These are phyloP conservation scores for Parnassius glacialis DNA, from an alignment of 2,888 invertebrate genomes.

Conservation along the genomic window DNA sequence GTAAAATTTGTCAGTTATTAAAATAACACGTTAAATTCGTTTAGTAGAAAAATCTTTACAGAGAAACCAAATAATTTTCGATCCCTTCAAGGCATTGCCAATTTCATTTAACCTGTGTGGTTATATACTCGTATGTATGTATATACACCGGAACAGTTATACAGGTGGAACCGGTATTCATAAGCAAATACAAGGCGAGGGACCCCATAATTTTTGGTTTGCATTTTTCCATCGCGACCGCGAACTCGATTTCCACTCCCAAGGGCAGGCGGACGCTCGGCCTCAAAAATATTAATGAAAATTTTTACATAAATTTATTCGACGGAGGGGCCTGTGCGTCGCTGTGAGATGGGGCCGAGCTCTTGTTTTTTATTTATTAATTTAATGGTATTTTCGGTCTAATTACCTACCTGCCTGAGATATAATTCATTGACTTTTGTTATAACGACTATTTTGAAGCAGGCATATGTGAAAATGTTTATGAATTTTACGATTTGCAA, in stretches of 20 bases:
- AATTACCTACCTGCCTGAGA: conserved; percentile 79
- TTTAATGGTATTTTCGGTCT: conserved; percentile 81
- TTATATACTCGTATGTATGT: conserved; percentile 5
- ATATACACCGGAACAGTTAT: conserved; percentile 35
- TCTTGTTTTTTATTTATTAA: conserved; percentile 80
- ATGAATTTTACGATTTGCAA: conserved; percentile 9
- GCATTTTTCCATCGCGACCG: conserved; percentile 81
- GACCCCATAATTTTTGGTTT: conserved; percentile 80
- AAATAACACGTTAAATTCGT: no score
- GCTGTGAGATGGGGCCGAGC: conserved; percentile 65
- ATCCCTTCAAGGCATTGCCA: conserved; percentile 10
- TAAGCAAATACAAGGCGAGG: conserved; percentile 79
- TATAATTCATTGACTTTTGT: conserved; percentile 74
- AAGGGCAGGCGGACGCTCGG: conserved; percentile 76
- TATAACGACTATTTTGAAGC: conserved; percentile 58
- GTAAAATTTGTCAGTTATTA: no score
- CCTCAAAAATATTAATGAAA: conserved; percentile 81
- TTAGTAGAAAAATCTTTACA: no score
- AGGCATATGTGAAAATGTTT: conserved; percentile 53
- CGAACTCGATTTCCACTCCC: conserved; percentile 79
- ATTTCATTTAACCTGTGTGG: conserved; percentile 12
- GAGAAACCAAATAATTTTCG: background rate
- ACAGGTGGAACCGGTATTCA: conserved; percentile 72
- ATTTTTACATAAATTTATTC: conserved; percentile 82
- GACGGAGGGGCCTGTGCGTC: conserved; percentile 73